Evolutionary conservation across 2,888 invertebrate genomes (phyloP).

Genomic region (Dolichomitus sp.): DNA sequence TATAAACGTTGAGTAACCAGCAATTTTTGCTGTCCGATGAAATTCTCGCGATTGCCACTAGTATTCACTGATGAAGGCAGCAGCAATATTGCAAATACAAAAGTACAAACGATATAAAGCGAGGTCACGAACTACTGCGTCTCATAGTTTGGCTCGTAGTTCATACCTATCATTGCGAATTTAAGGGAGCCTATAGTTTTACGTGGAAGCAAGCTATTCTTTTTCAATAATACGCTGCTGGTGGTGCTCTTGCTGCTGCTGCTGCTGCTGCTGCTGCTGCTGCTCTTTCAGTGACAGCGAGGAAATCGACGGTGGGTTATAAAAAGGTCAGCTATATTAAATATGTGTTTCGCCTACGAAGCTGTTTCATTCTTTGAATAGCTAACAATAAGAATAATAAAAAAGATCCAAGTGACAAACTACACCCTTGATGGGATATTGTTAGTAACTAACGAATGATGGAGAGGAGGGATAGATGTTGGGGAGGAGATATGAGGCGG

Average conservation of each 20-base stretch:
- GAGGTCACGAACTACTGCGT: not conserved
- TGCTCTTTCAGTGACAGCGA: conserved; percentile 2
- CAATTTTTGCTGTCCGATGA: not conserved
- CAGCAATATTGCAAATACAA: not conserved
- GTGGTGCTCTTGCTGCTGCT: not conserved
- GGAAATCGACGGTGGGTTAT: conserved; percentile 2
- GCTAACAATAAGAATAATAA: not conserved
- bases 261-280: not conserved
- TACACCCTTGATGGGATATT: conserved; percentile 21
- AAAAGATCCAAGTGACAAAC: conserved; percentile 4
- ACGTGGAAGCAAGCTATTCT: conserved; percentile 16
- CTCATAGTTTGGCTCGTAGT: not conserved
- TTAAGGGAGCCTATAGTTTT: not conserved
- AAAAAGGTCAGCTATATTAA: conserved; percentile 2
- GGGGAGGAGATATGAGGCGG: conserved; percentile 13
- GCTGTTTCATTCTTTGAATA: not conserved
- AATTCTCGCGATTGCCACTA: not conserved
- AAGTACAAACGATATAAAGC: conserved; percentile 2
- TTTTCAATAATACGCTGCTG: not conserved
- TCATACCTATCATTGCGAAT: conserved; percentile 12
- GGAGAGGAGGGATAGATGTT: conserved; percentile 1
- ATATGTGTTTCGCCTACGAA: conserved; percentile 1
- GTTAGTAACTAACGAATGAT: conserved; percentile 31
- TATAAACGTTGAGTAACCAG: not conserved
- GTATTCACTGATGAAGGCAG: not conserved